Evolutionary conservation across 2,888 invertebrate genomes (phyloP), one percentile per base, ranked within the genome.

Genomic region (Tachina grossa): DNA sequence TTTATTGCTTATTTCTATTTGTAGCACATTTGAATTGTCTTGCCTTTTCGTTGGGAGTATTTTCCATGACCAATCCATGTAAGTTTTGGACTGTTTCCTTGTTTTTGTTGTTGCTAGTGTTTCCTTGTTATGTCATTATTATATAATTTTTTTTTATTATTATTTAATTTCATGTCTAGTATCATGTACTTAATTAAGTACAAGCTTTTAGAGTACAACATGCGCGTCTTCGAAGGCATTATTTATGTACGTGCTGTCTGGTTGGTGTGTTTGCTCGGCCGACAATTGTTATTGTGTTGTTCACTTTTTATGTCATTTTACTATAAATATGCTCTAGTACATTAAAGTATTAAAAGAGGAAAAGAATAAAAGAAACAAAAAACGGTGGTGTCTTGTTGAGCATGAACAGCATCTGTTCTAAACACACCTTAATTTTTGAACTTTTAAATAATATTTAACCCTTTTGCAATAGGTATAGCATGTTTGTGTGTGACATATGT

Each of bases 41-140:
- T 31, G 39, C 53, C 13, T 59, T 53, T 65, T 45, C 9, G n/a
- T 31, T 66, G 55, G 31, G 49, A 31, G 59, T 13, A 39, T 53
- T 53, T 63, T 57, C 72, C 55, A 80, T 72, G 72, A 31, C 72
- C 72, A 72, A 57, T 55, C 41, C 72, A 57, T 78, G 47, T 59
- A 11, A 22, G 22, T 59, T 22, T 65, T 13, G 39, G n/a, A 13
- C 13, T 31, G 1, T 45, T 59, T 22, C 41, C 51, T 74, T 57
- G 9, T 11, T 19, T 45, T 53, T 63, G 45, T 72, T 16, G 59
- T 9, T 45, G 39, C 41, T 69, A 49, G n/a, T 31, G 39, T 53
- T 63, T 74, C 31, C 31, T 53, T 59, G 71, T 79, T 49, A 79
- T 65, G 71, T 79, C 79, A 79, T 79, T 79, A 72, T 79, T 79